Percentiles rank a stretch among this genome's conserved stretches.
phyloP scores from a whole-genome alignment of 1,140 invertebrate genomes.

The Planococcus citri region DNA sequence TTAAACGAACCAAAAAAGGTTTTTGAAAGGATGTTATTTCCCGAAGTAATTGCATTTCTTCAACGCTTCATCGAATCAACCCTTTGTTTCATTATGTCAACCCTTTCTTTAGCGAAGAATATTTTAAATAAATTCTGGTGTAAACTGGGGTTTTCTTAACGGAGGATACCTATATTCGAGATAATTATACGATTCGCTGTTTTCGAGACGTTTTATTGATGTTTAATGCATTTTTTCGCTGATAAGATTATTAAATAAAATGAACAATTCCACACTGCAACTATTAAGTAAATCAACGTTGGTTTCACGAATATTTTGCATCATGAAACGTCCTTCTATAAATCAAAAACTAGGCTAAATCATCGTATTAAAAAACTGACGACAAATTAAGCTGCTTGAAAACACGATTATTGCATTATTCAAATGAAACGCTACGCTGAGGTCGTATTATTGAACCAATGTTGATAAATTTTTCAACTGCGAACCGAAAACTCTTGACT shows the following conservation, averaged over 20 bases:
- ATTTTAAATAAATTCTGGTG: neutral
- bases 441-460: too few relatives aligned
- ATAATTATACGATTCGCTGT: neutral
- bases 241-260: too few relatives aligned
- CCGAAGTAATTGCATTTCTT: neutral
- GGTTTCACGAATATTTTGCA: too few relatives aligned
- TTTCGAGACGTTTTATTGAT: neutral
- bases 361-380: too few relatives aligned
- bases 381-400: too few relatives aligned
- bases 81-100: neutral
- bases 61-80: neutral
- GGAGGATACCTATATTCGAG: neutral
- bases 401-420: neutral
- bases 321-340: too few relatives aligned
- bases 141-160: neutral
- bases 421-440: neutral
- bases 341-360: too few relatives aligned
- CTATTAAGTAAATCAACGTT: too few relatives aligned
- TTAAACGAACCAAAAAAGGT: slow-evolving; percentile 7
- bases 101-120: neutral
- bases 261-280: too few relatives aligned
- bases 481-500: neutral
- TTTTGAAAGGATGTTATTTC: slow-evolving; percentile 7
- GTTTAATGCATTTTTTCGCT: too few relatives aligned
- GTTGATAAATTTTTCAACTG: neutral